These are phyloP conservation scores for Brachionus calyciflorus DNA, from an alignment of 1,140 invertebrate genomes.

Conservation along the genomic window DNA sequence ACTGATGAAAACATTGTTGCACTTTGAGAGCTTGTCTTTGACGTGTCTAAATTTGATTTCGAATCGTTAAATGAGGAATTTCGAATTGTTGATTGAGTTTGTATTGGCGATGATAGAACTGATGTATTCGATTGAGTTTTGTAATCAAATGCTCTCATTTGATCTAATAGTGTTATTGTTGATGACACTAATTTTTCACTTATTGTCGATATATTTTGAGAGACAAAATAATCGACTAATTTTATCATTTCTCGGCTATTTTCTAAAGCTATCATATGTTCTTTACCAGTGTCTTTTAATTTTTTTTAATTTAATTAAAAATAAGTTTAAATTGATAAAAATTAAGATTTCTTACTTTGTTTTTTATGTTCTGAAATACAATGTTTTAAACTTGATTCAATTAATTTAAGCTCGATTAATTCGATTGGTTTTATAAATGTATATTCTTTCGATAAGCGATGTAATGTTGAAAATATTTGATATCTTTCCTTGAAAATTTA, in stretches of 20 bases:
- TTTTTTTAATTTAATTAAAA: neutral
- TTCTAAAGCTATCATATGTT: constrained; percentile 54
- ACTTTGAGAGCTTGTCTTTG: neutral
- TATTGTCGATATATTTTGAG: constrained; percentile 62
- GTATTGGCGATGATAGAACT: neutral
- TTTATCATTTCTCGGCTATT: constrained; percentile 66
- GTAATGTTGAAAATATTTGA: constrained; percentile 67
- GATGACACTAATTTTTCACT: constrained; percentile 47
- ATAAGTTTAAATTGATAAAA: neutral
- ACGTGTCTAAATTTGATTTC: neutral
- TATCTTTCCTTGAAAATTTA: too few species aligned
- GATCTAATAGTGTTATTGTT: constrained; percentile 24
- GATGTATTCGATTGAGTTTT: constrained; percentile 53
- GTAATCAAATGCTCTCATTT: constrained; percentile 64
- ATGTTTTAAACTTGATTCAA: constrained; percentile 67
- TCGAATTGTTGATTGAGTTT: neutral
- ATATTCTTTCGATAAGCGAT: constrained; percentile 66
- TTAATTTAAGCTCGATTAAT: constrained; percentile 64
- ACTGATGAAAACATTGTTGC: neutral
- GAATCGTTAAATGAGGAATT: too few species aligned
- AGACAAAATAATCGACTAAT: constrained; percentile 66
- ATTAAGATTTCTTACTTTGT: constrained; percentile 52
- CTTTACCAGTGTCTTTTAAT: constrained; percentile 52
- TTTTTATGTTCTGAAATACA: constrained; percentile 65
- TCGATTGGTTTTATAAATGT: constrained; percentile 65